These are phyloP conservation scores for Thera obeliscata DNA, from an alignment of 2,888 invertebrate species.

Conservation along the genomic window DNA sequence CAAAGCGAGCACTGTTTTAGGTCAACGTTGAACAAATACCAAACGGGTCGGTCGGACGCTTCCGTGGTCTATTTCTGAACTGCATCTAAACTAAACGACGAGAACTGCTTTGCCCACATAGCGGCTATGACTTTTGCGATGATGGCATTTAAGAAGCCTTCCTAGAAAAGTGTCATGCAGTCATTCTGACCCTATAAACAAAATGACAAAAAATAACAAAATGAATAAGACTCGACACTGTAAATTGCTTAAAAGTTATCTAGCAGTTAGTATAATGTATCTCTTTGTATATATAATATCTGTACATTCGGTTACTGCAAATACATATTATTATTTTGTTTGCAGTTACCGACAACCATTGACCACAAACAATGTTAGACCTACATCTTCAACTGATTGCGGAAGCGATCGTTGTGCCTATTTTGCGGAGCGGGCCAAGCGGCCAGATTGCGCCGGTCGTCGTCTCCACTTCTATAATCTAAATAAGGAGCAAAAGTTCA, in stretches of 20 bases:
- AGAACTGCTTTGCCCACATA: constrained; percentile 61
- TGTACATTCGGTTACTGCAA: constrained; percentile 4
- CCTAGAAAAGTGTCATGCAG: constrained; percentile 13
- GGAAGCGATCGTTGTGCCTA: constrained; percentile 71
- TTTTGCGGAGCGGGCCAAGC: constrained; percentile 69
- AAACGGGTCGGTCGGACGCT: constrained; percentile 83
- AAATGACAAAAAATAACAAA: no score
- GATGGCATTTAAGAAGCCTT: constrained; percentile 41
- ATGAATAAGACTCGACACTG: not conserved
- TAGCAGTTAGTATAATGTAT: not conserved
- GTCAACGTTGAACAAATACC: constrained; percentile 85
- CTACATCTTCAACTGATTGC: constrained; percentile 62
- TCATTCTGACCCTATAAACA: not conserved
- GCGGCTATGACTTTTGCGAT: constrained; percentile 69
- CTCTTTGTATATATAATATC: not conserved
- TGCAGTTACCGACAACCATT: constrained; percentile 1
- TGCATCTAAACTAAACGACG: constrained; percentile 75
- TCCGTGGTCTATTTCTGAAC: constrained; percentile 83
- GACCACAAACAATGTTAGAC: constrained; percentile 38
- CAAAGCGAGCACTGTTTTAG: constrained; percentile 83
- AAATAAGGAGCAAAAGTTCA: constrained; percentile 84
- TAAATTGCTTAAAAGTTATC: no score
- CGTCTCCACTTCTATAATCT: constrained; percentile 82
- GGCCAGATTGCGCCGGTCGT: constrained; percentile 71
- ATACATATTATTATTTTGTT: not conserved